These are phyloP conservation scores for Gerris buenoi DNA, from an alignment of 1,140 invertebrate genomes.

Conservation along the genomic window DNA sequence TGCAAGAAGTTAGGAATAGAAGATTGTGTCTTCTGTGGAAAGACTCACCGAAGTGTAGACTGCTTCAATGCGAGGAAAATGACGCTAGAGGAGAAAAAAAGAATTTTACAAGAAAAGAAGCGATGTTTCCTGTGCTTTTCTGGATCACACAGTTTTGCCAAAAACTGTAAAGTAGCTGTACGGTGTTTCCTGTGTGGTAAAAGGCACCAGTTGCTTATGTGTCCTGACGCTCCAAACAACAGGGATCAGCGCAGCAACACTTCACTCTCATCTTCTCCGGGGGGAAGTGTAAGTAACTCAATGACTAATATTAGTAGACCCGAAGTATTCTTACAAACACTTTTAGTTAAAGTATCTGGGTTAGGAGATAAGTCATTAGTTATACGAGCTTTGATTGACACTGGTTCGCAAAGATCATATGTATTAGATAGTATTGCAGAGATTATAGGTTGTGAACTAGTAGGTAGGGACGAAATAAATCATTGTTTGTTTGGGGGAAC, in stretches of 20 bases:
- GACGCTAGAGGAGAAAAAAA: not conserved
- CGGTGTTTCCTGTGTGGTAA: not conserved
- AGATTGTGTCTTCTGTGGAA: not conserved
- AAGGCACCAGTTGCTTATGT: not conserved
- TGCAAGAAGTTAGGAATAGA: not conserved
- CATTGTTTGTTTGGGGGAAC: not conserved
- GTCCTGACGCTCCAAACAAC: not conserved
- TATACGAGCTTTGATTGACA: not conserved
- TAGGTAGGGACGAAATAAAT: not conserved
- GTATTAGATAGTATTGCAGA: not conserved
- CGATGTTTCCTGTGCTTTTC: constrained; percentile 1
- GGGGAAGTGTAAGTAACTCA: not conserved
- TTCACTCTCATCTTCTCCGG: too few species aligned
- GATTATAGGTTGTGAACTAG: not conserved
- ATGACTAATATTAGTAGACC: not conserved
- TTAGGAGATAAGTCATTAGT: not conserved
- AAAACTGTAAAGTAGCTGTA: not conserved
- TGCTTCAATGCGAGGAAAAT: constrained; percentile 4
- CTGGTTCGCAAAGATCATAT: not conserved
- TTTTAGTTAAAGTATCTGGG: not conserved
- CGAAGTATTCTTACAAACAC: not conserved
- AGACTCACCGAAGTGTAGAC: not conserved
- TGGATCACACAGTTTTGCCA: not conserved
- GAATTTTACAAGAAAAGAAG: not conserved
- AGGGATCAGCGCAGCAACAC: not conserved